Evolutionary conservation across 1,140 invertebrate genomes (phyloP).

Genomic region (Eumeta japonica): DNA sequence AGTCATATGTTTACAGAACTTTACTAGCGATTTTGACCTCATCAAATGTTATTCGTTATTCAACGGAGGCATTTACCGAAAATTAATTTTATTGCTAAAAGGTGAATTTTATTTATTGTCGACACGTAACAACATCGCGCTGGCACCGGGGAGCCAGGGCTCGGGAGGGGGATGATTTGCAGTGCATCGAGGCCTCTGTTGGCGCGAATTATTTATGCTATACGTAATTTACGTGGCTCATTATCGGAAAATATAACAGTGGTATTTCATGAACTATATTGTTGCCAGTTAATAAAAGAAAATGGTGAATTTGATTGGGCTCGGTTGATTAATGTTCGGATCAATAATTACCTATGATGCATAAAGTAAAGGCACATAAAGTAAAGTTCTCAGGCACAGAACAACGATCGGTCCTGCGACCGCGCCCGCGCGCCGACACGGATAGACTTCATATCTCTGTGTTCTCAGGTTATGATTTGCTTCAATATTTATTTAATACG

Average conservation of each 20-base stretch:
- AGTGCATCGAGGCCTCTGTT: conserved; percentile 52
- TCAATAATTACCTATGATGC: too few species aligned
- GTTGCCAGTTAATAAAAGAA: conserved; percentile 52
- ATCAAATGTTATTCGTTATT: conserved; percentile 54
- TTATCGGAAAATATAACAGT: conserved; percentile 55
- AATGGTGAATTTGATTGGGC: too few species aligned
- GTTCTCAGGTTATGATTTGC: too few species aligned
- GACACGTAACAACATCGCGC: too few species aligned
- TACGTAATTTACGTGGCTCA: conserved; percentile 54
- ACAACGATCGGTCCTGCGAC: too few species aligned
- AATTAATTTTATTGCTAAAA: conserved; percentile 59
- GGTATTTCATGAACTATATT: conserved; percentile 44
- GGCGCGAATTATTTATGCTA: conserved; percentile 56
- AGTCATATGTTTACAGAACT: too few species aligned
- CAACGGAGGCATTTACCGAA: conserved; percentile 56
- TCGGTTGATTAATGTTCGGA: too few species aligned
- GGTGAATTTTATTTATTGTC: conserved; percentile 58
- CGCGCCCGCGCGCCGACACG: too few species aligned
- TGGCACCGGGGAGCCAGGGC: conserved; percentile 35
- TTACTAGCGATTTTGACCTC: conserved; percentile 58
- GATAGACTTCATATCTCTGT: too few species aligned
- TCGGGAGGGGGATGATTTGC: conserved; percentile 46
- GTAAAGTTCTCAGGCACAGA: too few species aligned
- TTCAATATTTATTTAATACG: too few species aligned
- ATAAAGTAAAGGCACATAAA: too few species aligned